Evolutionary conservation across 2,113 vertebrate genomes (phyloP), one percentile per base, ranked within the genome.

Genomic region (Stigmatopora argus): DNA sequence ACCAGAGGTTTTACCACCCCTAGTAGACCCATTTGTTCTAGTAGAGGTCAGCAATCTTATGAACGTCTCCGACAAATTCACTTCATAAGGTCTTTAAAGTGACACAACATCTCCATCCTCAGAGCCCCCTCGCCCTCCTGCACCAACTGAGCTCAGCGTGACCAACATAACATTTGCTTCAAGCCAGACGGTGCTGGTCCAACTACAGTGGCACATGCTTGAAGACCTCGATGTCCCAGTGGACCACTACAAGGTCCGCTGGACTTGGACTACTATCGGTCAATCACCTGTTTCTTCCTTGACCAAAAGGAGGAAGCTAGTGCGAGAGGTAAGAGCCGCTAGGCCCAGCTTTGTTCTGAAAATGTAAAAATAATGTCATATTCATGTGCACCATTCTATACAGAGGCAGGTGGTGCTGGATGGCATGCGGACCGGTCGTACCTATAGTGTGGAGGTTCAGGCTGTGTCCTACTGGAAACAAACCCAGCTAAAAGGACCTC

Each of bases 1-100:
- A 96, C 93, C 0, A 88, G 93, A 73, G 95, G 95, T 56, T 97
- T 95, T 89, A 96, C 94, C 0, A 92, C 94, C 0, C 95, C 96
- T 69, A 96, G 94, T 90, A 93, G 92, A 63, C 95, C 96, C 85
- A 92, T 97, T 85, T 87, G 89, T 49, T 93, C 95, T 21, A 93
- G 90, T 0, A 91, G 87, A 95, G 95, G 95, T 98, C 34, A 66
- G 68, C 17, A 61, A 45, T 12, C 11, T 44, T 60, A 12, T 19
- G 18, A 60, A 44, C 12, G 35, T 19, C 11, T 11, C 17, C n/a
- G 7, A 41, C 1, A 41, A 41, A 23, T 51, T 19, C 48, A 51
- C 48, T n/a, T 23, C 15, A 48, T 17, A 48, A 15, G 46, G 46
- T 48, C 46, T 48, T 48, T 48, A 48, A 48, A 48, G 23, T 56